phyloP scores from a whole-genome alignment of 2,113 vertebrate species.

The Bolborhynchus lineola region DNA sequence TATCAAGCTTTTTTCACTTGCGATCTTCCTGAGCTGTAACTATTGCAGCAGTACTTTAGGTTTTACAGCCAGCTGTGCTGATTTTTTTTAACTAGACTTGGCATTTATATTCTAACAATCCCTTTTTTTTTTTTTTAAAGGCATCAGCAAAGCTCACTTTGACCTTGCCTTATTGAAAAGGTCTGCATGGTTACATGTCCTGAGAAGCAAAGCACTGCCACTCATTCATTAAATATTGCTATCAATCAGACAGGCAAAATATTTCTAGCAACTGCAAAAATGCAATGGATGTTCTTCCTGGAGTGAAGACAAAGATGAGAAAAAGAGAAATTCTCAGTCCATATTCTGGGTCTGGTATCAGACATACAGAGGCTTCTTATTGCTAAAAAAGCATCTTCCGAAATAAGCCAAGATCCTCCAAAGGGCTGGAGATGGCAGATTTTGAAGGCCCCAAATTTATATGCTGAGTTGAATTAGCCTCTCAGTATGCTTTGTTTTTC shows the following conservation, averaged over 20 bases:
- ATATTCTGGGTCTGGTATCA: neutral
- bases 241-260: neutral
- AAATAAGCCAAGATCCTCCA: neutral
- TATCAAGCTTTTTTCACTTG: neutral
- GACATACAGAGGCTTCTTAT: neutral
- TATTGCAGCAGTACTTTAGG: neutral
- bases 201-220: neutral
- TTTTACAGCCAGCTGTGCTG: neutral
- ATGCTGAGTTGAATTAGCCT: neutral
- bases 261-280: neutral
- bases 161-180: neutral
- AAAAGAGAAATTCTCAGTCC: neutral
- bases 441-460: neutral
- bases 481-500: neutral
- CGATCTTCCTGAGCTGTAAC: neutral
- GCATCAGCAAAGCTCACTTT: neutral
- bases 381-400: neutral
- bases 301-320: neutral
- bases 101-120: neutral
- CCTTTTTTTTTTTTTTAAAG: neutral
- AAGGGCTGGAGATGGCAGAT: neutral
- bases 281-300: neutral
- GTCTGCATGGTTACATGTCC: neutral
- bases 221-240: constrained; percentile 21
- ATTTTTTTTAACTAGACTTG: neutral